These are phyloP conservation scores for Characodon lateralis DNA, from an alignment of 2,797 vertebrate species.

Conservation along the genomic window DNA sequence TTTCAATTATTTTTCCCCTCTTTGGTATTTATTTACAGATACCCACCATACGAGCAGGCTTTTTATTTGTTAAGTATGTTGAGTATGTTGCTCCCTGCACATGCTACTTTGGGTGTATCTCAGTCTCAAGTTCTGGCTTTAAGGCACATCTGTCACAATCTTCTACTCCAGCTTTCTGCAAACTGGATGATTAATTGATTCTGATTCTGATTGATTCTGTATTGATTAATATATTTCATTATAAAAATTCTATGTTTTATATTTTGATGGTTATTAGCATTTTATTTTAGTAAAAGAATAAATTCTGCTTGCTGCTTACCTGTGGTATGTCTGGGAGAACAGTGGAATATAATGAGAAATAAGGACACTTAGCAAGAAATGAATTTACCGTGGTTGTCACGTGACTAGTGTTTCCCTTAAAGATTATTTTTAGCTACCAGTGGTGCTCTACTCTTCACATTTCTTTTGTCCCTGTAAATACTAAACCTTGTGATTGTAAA, in stretches of 20 bases:
- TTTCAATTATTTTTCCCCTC: slow-evolving; percentile 49
- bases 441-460: slow-evolving; percentile 47
- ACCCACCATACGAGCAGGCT: slow-evolving; percentile 56
- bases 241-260: not conserved
- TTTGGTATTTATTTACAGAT: slow-evolving; percentile 73
- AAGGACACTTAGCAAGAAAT: slow-evolving; percentile 62
- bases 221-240: not conserved
- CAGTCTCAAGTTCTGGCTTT: too few species aligned
- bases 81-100: too few species aligned
- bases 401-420: slow-evolving; percentile 54
- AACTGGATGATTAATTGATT: too few species aligned
- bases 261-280: not conserved
- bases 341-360: slow-evolving; percentile 56
- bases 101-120: too few species aligned
- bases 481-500: slow-evolving; percentile 47
- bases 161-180: too few species aligned
- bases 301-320: not conserved
- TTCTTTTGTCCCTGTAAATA: slow-evolving; percentile 68
- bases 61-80: too few species aligned
- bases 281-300: not conserved
- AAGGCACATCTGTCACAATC: too few species aligned
- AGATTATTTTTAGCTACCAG: slow-evolving; percentile 62
- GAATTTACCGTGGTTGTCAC: slow-evolving; percentile 65
- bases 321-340: slow-evolving; percentile 26
- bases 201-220: too few species aligned